Percentiles rank a stretch among this genome's conserved stretches.
phyloP scores from a whole-genome alignment of 2,888 invertebrate genomes.

The Cosmopolites sordidus region DNA sequence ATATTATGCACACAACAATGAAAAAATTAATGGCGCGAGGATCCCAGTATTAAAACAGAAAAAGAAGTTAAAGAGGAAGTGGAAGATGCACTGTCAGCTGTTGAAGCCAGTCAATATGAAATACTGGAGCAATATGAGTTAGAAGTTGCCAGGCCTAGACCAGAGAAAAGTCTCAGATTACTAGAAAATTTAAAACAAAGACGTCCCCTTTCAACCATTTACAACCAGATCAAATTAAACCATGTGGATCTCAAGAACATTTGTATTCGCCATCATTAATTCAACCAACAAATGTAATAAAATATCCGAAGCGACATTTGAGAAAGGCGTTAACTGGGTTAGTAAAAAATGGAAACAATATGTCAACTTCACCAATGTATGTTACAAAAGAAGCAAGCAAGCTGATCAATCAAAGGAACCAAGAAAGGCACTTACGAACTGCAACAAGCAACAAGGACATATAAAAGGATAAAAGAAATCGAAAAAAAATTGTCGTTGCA shows the following conservation, averaged over 20 bases:
- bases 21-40: constrained; percentile 13
- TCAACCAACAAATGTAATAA: constrained; percentile 14
- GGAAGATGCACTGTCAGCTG: neutral
- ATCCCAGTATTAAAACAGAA: neutral
- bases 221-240: constrained; percentile 22
- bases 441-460: neutral
- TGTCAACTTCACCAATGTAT: neutral
- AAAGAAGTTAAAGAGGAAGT: constrained; percentile 1
- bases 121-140: constrained; percentile 29
- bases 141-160: constrained; percentile 29
- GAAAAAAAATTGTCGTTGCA: neutral
- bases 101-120: constrained; percentile 3
- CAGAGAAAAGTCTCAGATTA: constrained; percentile 18
- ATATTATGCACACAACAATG: constrained; percentile 16
- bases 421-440: neutral
- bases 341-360: neutral
- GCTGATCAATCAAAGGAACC: neutral
- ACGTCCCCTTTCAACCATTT: constrained; percentile 9
- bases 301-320: constrained; percentile 14
- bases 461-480: neutral
- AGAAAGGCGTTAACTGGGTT: neutral
- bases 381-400: neutral
- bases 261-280: constrained; percentile 19
- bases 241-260: constrained; percentile 24
- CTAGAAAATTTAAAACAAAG: constrained; percentile 7